Evolutionary conservation across 37 sponge, comb jelly and placozoan genomes (phyloP).

Genomic region (Geodia barretti): DNA sequence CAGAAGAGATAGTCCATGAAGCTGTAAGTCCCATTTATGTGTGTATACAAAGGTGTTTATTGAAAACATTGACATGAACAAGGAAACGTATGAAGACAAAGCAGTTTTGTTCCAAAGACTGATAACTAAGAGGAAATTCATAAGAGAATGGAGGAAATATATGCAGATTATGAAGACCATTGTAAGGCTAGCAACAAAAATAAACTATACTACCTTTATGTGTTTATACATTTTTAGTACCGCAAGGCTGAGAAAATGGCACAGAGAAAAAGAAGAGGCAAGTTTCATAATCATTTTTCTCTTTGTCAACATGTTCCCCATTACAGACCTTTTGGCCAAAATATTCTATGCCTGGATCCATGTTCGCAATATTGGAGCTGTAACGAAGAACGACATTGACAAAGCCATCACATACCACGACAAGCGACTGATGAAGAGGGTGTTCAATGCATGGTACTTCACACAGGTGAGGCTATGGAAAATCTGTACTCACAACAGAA

Average conservation of each 20-base stretch:
- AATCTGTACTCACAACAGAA: neutral
- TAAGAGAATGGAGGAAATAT: slow-evolving; percentile 59
- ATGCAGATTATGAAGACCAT: slow-evolving; percentile 49
- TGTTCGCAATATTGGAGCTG: slow-evolving; percentile 35
- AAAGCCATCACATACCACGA: slow-evolving; percentile 7
- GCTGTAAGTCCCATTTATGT: slow-evolving; percentile 38
- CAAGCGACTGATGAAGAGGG: slow-evolving; percentile 19
- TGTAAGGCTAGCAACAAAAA: slow-evolving; percentile 60
- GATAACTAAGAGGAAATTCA: slow-evolving; percentile 12
- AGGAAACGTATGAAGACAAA: slow-evolving; percentile 34
- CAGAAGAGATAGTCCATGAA: slow-evolving; percentile 41
- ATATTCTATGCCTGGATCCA: slow-evolving; percentile 67
- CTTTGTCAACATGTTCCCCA: neutral
- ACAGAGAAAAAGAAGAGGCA: slow-evolving; percentile 56
- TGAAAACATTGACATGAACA: too few species aligned
- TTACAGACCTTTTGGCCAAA: slow-evolving; percentile 36
- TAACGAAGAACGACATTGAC: slow-evolving; percentile 24
- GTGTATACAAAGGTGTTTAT: too few species aligned
- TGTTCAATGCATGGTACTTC: slow-evolving; percentile 23
- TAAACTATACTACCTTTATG: neutral
- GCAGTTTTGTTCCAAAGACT: slow-evolving; percentile 34
- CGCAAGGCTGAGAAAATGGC: slow-evolving; percentile 46
- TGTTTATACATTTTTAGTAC: slow-evolving; percentile 21
- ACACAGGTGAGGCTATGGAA: neutral
- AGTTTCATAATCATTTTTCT: neutral